Conservation (phyloP, 1,140 invertebrate species). For the Caligus rogercresseyi region DNA sequence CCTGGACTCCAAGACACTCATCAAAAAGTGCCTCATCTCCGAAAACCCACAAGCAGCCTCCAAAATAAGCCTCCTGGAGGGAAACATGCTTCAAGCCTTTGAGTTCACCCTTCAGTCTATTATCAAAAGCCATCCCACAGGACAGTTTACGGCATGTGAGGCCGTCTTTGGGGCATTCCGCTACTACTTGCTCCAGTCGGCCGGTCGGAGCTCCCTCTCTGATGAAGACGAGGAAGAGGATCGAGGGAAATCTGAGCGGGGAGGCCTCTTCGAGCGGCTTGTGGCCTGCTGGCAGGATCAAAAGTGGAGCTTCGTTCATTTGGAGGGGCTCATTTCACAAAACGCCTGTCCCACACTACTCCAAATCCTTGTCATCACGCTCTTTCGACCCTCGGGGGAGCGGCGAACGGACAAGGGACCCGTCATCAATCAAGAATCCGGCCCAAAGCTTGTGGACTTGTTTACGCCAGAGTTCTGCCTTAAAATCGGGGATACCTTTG, state of each 20-base stretch:
- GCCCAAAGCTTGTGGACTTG: conserved; percentile 9
- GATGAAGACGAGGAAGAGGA: background rate
- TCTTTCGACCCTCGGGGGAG: conserved; percentile 5
- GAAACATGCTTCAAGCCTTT: conserved; percentile 30
- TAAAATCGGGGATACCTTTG: conserved; percentile 9
- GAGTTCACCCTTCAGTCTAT: conserved; percentile 32
- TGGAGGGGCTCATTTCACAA: conserved; percentile 2
- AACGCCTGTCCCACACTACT: background rate
- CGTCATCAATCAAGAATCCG: conserved; percentile 8
- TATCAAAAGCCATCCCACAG: conserved; percentile 23
- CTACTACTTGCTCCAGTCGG: background rate
- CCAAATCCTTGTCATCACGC: conserved; percentile 8
- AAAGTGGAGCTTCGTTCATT: conserved; percentile 16
- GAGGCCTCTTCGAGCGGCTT: conserved; percentile 2
- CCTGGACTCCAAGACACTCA: conserved; percentile 11
- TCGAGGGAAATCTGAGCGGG: background rate
- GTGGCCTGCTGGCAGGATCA: conserved; percentile 16
- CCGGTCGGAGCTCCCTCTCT: background rate
- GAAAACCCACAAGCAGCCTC: conserved; percentile 34
- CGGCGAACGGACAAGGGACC: conserved; percentile 2
- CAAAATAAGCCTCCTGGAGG: conserved; percentile 32
- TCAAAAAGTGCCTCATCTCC: conserved; percentile 28
- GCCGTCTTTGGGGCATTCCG: background rate
- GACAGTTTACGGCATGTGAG: background rate
- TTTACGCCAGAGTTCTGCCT: conserved; percentile 15